Evolutionary conservation across 2,797 vertebrate genomes (phyloP).

Genomic region (Petrocephalus sullivani): DNA sequence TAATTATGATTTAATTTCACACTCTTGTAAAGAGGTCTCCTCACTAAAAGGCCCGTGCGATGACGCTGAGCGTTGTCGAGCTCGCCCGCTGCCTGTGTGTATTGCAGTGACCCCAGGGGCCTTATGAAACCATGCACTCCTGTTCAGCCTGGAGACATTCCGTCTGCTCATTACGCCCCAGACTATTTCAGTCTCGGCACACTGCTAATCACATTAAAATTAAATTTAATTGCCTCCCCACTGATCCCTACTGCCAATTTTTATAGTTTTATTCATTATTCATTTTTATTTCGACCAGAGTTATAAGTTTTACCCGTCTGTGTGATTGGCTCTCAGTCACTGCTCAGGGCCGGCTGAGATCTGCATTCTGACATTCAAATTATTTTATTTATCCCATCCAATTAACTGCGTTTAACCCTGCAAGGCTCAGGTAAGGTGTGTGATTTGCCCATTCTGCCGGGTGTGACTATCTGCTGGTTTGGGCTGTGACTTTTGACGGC

Average conservation of each 20-base stretch:
- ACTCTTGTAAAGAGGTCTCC: background rate
- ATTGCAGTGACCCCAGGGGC: no score
- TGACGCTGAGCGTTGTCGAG: no score
- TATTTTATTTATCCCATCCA: background rate
- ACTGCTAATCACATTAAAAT: slow-evolving; percentile 17
- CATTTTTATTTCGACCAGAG: background rate
- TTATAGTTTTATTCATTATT: background rate
- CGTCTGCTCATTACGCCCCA: background rate
- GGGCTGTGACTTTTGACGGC: background rate
- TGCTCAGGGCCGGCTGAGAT: background rate
- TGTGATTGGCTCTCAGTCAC: background rate
- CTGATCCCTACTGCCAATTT: background rate
- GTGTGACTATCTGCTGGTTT: background rate
- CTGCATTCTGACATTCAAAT: background rate
- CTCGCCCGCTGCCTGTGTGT: background rate
- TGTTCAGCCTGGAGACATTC: background rate
- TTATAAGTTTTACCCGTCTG: background rate
- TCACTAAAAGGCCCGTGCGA: background rate
- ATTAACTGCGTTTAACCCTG: background rate
- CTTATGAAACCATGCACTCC: background rate
- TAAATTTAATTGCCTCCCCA: slow-evolving; percentile 11
- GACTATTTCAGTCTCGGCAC: slow-evolving; percentile 11
- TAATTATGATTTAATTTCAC: background rate
- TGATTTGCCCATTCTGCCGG: no score
- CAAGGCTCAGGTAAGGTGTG: background rate